Evolutionary conservation across 2,888 invertebrate species (phyloP).

Genomic region (Anagyrus pseudococci): DNA sequence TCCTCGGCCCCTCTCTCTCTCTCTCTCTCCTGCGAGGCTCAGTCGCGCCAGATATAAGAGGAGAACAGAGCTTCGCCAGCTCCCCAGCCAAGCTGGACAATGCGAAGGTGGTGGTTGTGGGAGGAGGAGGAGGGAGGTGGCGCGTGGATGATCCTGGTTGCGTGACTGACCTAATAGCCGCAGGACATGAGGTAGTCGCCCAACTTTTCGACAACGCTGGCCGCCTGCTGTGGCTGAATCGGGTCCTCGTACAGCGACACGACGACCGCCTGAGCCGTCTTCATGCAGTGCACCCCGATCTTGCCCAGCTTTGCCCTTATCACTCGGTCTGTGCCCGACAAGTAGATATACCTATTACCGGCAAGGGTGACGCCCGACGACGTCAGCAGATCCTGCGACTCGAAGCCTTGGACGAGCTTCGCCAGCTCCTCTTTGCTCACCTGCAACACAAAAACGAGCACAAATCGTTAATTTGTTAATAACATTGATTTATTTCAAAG

Average conservation of each 20-base stretch:
- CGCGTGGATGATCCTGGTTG: background rate
- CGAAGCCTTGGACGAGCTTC: slow-evolving; percentile 89
- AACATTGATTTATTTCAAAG: no score
- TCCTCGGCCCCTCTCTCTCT: no score
- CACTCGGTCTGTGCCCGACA: slow-evolving; percentile 92
- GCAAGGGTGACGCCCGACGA: slow-evolving; percentile 91
- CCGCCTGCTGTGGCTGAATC: slow-evolving; percentile 95
- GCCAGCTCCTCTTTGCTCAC: slow-evolving; percentile 91
- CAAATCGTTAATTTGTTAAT: no score
- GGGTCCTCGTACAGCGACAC: slow-evolving; percentile 95
- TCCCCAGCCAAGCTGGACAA: background rate
- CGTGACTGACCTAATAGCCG: slow-evolving; percentile 80
- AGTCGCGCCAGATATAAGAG: no score
- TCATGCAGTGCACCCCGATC: slow-evolving; percentile 95
- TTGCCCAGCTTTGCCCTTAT: slow-evolving; percentile 93
- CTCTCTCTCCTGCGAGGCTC: no score
- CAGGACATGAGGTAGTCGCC: slow-evolving; percentile 96
- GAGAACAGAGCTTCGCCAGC: background rate
- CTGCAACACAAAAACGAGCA: slow-evolving; percentile 67
- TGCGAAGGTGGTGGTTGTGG: background rate
- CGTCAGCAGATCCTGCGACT: slow-evolving; percentile 82
- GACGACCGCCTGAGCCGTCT: slow-evolving; percentile 93
- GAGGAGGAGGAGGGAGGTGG: background rate
- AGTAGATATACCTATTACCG: slow-evolving; percentile 92
- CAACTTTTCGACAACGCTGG: slow-evolving; percentile 95